A percentile compares a stretch with the other conserved stretches of the same genome.
phyloP scores from a whole-genome alignment of 2,113 vertebrate species.

The Clarias magur region DNA sequence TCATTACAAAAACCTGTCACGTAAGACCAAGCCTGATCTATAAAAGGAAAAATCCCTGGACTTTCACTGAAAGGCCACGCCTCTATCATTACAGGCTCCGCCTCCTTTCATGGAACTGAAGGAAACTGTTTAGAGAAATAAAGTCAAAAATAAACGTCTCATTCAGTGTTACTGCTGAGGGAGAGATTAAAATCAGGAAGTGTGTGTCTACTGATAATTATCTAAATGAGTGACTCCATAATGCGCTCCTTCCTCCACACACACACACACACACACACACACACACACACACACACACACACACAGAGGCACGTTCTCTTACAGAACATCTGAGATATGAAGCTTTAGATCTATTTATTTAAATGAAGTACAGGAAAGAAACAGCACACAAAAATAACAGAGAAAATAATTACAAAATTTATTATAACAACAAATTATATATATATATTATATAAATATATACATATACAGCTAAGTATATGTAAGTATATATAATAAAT shows the following conservation, averaged over 20 bases:
- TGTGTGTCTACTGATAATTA: background rate
- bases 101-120: background rate
- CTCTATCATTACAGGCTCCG: background rate
- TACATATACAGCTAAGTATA: too few species aligned
- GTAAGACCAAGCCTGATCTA: background rate
- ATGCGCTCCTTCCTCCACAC: background rate
- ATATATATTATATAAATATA: too few species aligned
- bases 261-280: background rate
- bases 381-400: background rate
- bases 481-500: too few species aligned
- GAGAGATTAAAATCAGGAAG: background rate
- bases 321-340: background rate
- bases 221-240: background rate
- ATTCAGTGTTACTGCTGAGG: background rate
- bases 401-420: background rate
- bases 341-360: background rate
- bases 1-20: background rate
- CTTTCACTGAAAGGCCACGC: background rate
- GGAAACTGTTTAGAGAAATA: background rate
- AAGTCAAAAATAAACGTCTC: background rate
- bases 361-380: background rate
- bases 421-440: background rate
- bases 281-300: background rate
- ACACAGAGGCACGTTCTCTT: background rate
- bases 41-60: background rate